These are phyloP conservation scores for Malurus elegans DNA, from an alignment of 2,113 vertebrate genomes.

Conservation along the genomic window DNA sequence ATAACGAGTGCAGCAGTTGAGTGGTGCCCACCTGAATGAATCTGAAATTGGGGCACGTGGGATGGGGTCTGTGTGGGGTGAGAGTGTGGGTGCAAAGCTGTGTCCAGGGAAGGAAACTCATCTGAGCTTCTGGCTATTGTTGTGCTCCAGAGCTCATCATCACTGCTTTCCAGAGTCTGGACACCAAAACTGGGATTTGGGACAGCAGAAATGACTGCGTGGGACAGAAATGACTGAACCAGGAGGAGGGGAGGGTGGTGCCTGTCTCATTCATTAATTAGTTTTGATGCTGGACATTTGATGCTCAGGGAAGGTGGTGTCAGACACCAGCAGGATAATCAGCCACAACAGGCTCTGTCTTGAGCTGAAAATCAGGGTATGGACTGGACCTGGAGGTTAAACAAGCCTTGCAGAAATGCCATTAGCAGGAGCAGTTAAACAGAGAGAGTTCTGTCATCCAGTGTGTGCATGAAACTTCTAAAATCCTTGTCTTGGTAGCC, in stretches of 20 bases:
- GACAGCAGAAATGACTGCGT: neutral
- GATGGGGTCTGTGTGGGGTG: accelerated
- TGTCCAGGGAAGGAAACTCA: neutral
- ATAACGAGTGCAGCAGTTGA: neutral
- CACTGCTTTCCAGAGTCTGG: neutral
- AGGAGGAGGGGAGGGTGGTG: neutral
- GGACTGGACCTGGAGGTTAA: neutral
- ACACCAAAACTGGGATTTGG: neutral
- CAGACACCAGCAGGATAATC: neutral
- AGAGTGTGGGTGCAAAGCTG: neutral
- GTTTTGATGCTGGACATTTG: neutral
- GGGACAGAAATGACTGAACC: neutral
- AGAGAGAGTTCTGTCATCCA: neutral
- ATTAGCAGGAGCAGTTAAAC: neutral
- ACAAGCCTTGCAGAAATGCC: neutral
- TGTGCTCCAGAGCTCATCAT: neutral
- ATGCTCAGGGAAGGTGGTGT: neutral
- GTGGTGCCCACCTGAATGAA: neutral
- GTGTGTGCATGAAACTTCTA: neutral
- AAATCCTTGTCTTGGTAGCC: neutral
- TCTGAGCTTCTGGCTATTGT: neutral
- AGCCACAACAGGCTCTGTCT: neutral
- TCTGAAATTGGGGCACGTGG: neutral
- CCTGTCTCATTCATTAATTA: neutral
- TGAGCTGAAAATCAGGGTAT: neutral